Evolutionary conservation across 2,888 invertebrate species (phyloP), one percentile per base, ranked within the genome.

Genomic region (Eretmocerus hayati): DNA sequence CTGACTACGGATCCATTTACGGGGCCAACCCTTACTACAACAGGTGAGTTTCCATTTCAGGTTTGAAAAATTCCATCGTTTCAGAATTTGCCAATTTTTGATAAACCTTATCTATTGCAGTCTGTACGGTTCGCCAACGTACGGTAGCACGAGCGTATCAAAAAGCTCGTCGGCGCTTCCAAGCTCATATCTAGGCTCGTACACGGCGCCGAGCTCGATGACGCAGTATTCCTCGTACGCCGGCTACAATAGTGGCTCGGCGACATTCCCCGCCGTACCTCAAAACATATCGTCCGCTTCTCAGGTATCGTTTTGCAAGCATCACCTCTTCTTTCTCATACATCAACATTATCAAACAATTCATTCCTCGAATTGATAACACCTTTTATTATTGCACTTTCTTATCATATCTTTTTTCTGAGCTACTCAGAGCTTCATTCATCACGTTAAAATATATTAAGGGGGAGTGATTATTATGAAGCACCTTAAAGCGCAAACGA

Each of bases 251-350:
- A 69, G 64, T 42, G 63, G 69, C 31, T 61, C 67, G 13, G 59
- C 67, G 16, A 67, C 66, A 6, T 71, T 69, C 58, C 62, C 69
- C 9, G 56, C 68, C 15, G 66, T 70, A 38, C 61, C 65, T 4
- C 71, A 71, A 58, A 71, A 71, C 61, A 71, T 70, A 61, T 66
- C 70, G 4, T 62, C 68, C 13, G 64, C 67, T 19, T 63, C 69
- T 9, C 71, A 70, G 62, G 69, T 69, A 58, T 35, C 55, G 54
- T 9, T 30, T 9, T 8, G 8, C 5, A 18, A 19, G 20, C 8
- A 35, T 8, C 15, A 2, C 18, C 9, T 35, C 18, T 13, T 6
- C 20, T 3, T 20, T 8, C 9, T 15, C 35, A 19, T 13, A 9
- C 2, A 8, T 30, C 30, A 13, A 30, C 13, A 30, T 9, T 13